These are phyloP conservation scores for Chaetodon auriga DNA, from an alignment of 2,113 vertebrate genomes.

Conservation along the genomic window DNA sequence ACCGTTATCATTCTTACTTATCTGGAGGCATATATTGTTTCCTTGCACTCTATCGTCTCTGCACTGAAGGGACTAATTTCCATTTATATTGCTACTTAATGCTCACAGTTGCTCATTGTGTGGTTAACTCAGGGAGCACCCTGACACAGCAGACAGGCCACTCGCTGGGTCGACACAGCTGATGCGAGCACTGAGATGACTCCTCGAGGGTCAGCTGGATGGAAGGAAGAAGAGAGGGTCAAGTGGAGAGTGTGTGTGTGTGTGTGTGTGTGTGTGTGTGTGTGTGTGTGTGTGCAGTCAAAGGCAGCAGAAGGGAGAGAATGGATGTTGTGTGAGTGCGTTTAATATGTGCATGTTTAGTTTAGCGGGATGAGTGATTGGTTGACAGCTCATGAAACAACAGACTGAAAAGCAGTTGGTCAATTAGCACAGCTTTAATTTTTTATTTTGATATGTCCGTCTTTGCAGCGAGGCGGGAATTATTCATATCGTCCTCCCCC, in stretches of 20 bases:
- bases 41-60: slow-evolving; percentile 53
- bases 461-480: not conserved
- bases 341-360: not conserved
- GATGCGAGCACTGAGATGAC: slow-evolving; percentile 40
- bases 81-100: slow-evolving; percentile 83
- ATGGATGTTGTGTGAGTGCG: not conserved
- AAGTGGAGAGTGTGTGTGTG: not conserved
- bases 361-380: not conserved
- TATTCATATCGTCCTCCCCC: not conserved
- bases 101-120: slow-evolving; percentile 29
- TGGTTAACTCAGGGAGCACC: slow-evolving; percentile 55
- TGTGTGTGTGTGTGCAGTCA: not conserved
- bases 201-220: slow-evolving; percentile 34
- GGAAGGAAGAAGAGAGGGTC: slow-evolving; percentile 19
- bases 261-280: slow-evolving; percentile 6
- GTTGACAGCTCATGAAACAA: slow-evolving; percentile 4
- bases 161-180: slow-evolving; percentile 24
- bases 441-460: not conserved
- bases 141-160: slow-evolving; percentile 51
- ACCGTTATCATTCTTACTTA: slow-evolving; percentile 50
- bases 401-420: not conserved
- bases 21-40: slow-evolving; percentile 70
- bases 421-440: not conserved
- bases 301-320: not conserved
- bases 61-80: slow-evolving; percentile 73